Percentiles rank a stretch among this genome's conserved stretches.
These are phyloP conservation scores for Netelia virgata DNA, from an alignment of 2,888 invertebrate genomes.

Conservation along the genomic window DNA sequence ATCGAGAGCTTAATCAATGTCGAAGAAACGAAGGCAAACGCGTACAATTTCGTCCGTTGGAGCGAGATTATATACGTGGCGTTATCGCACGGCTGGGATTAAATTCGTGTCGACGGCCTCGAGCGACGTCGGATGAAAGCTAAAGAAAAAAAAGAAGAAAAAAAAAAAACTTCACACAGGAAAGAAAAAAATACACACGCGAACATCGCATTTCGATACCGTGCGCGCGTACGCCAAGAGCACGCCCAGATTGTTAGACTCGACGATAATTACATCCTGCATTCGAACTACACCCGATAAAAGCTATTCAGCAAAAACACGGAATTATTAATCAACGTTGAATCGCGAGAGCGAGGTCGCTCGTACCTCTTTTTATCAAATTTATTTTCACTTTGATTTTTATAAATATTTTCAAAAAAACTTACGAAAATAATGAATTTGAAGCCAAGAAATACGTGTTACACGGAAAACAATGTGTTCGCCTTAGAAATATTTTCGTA, in stretches of 20 bases:
- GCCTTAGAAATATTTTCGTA: conserved; percentile 11
- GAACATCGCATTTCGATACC: conserved; percentile 5
- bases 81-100: conserved; percentile 30
- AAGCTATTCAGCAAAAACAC: neutral
- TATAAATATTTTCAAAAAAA: too few species aligned
- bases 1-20: neutral
- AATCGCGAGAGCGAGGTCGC: too few species aligned
- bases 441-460: too few species aligned
- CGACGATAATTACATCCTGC: neutral
- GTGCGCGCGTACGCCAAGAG: neutral
- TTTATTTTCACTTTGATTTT: too few species aligned
- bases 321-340: neutral
- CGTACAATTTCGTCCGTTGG: conserved; percentile 7
- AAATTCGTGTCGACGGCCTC: conserved; percentile 17
- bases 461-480: neutral
- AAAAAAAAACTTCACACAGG: neutral
- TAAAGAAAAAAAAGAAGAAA: neutral
- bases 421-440: too few species aligned
- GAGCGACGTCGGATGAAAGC: neutral
- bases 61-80: conserved; percentile 27
- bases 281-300: neutral
- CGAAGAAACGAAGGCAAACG: neutral
- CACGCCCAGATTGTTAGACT: neutral
- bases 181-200: neutral
- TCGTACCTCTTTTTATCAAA: too few species aligned